Percentiles rank a stretch among this genome's conserved stretches.
phyloP scores from a whole-genome alignment of 1,140 invertebrate species.

The Arion vulgaris region DNA sequence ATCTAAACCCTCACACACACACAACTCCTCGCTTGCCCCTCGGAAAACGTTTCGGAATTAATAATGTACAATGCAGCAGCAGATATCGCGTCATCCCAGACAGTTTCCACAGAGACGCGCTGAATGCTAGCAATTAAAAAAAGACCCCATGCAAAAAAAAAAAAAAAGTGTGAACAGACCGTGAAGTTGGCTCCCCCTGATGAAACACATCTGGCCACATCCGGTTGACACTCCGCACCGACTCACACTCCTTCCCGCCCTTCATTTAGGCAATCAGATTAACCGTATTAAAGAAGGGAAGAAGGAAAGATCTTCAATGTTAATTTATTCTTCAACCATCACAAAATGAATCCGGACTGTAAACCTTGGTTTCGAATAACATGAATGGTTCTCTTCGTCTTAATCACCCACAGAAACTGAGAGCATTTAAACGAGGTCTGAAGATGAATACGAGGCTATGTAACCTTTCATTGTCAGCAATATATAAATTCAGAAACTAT shows the following conservation, averaged over 20 bases:
- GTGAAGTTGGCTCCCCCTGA: slow-evolving; percentile 4
- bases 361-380: too few species aligned
- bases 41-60: slow-evolving; percentile 6
- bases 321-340: background rate
- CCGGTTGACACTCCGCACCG: background rate
- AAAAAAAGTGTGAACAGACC: slow-evolving; percentile 14
- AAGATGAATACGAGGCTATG: too few species aligned
- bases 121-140: background rate
- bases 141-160: slow-evolving; percentile 2
- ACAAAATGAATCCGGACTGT: too few species aligned
- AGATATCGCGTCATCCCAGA: background rate
- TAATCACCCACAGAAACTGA: too few species aligned
- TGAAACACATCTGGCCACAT: slow-evolving; percentile 14
- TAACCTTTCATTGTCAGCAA: too few species aligned
- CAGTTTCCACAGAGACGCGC: background rate
- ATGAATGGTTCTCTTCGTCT: too few species aligned
- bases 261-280: background rate
- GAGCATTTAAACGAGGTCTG: too few species aligned
- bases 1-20: background rate
- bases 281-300: background rate
- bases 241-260: background rate
- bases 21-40: background rate
- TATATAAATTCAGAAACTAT: too few species aligned
- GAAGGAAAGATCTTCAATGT: background rate
- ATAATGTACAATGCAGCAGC: background rate